Percentiles rank a stretch among this genome's conserved stretches.
These are phyloP conservation scores for Ferdinandea cuprea DNA, from an alignment of 2,888 invertebrate species.

Conservation along the genomic window DNA sequence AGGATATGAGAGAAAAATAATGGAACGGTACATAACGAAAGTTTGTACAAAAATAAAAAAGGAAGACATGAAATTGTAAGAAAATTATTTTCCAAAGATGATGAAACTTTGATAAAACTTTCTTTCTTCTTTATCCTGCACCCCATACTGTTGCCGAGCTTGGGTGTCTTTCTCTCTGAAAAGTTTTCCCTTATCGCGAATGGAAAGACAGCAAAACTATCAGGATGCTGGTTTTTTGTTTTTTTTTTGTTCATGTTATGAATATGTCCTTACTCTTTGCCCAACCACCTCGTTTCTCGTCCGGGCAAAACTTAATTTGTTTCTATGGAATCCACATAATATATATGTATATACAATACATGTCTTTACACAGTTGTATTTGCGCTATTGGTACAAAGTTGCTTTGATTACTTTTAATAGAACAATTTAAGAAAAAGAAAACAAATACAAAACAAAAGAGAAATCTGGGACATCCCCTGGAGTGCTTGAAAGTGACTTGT, in stretches of 20 bases:
- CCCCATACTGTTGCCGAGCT: conserved; percentile 23
- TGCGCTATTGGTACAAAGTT: conserved; percentile 66
- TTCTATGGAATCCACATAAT: conserved; percentile 33
- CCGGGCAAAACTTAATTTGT: conserved; percentile 45
- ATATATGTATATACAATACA: conserved; percentile 11
- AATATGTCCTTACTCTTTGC: conserved; percentile 29
- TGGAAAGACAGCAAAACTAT: conserved; percentile 13
- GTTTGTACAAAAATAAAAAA: conserved; percentile 33
- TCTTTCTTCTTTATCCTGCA: conserved; percentile 46
- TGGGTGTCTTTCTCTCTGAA: conserved; percentile 51
- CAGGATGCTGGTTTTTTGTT: too few relatives aligned
- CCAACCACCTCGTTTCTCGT: conserved; percentile 20
- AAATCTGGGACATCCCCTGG: conserved; percentile 32
- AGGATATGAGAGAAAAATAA: conserved; percentile 22
- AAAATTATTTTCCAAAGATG: conserved; percentile 73
- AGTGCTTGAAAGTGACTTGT: conserved; percentile 1
- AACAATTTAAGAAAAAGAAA: conserved; percentile 61
- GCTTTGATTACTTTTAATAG: conserved; percentile 73
- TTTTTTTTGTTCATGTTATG: conserved; percentile 4
- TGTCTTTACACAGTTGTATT: conserved; percentile 64
- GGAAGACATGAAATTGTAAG: conserved; percentile 65
- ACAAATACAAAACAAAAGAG: background rate
- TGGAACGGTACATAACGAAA: conserved; percentile 27
- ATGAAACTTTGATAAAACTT: conserved; percentile 72
- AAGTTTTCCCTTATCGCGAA: conserved; percentile 26